phyloP scores from a whole-genome alignment of 2,797 vertebrate species.

The Notolepis coatsorum region DNA sequence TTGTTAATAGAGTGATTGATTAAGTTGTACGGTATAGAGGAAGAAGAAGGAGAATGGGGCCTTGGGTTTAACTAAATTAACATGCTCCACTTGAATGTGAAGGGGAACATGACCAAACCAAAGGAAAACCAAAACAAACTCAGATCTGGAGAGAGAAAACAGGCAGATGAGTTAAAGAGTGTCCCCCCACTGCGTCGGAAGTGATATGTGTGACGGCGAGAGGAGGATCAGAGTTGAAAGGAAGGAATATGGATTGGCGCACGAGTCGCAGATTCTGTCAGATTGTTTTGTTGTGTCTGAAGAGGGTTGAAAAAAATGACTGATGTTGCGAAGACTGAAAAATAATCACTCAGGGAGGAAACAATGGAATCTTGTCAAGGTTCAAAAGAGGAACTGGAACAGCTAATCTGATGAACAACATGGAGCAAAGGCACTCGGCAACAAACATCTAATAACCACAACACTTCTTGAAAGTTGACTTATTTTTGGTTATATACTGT shows the following conservation, averaged over 20 bases:
- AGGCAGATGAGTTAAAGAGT: slow-evolving; percentile 27
- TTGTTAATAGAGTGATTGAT: slow-evolving; percentile 34
- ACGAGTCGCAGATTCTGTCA: slow-evolving; percentile 12
- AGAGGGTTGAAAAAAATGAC: slow-evolving; percentile 13
- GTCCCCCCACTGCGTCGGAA: slow-evolving; percentile 43
- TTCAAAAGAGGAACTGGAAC: slow-evolving; percentile 1
- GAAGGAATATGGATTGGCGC: slow-evolving; percentile 18
- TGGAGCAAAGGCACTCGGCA: neutral
- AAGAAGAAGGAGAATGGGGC: too few relatives aligned
- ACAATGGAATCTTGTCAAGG: slow-evolving; percentile 4
- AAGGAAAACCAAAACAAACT: slow-evolving; percentile 1
- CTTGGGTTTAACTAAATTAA: slow-evolving; percentile 3
- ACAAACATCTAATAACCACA: neutral
- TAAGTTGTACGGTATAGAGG: slow-evolving; percentile 28
- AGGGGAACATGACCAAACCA: neutral
- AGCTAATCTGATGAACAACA: slow-evolving; percentile 16
- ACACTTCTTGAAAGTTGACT: neutral
- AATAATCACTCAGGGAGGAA: slow-evolving; percentile 14
- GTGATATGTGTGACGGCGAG: slow-evolving; percentile 33
- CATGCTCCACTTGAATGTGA: slow-evolving; percentile 7
- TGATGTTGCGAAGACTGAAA: slow-evolving; percentile 20
- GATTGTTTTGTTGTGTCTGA: slow-evolving; percentile 10
- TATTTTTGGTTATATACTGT: neutral
- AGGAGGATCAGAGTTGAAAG: slow-evolving; percentile 29
- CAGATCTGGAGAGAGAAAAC: slow-evolving; percentile 16